Percentiles rank a stretch among this genome's conserved stretches.
Evolutionary conservation across 1,140 invertebrate species (phyloP).

Genomic region (Potamilus streckersoni): DNA sequence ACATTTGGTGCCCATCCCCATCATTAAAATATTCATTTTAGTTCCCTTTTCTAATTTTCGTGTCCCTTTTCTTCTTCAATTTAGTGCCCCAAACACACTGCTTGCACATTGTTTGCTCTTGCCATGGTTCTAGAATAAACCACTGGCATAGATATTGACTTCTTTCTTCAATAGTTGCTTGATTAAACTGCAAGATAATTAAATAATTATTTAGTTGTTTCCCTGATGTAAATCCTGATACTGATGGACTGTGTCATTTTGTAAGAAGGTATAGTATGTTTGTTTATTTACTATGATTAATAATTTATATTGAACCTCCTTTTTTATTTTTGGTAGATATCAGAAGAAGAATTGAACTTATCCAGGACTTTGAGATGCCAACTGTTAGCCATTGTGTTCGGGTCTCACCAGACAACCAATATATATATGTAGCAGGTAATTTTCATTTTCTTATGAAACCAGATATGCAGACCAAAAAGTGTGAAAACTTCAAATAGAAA

Average conservation of each 20-base stretch:
- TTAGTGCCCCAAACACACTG: no score
- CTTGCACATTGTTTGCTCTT: no score
- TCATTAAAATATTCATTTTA: no score
- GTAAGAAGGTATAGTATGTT: neutral
- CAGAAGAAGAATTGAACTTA: slow-evolving; percentile 90
- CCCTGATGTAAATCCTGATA: neutral
- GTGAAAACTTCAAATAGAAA: no score
- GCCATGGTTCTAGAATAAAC: no score
- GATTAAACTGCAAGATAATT: neutral
- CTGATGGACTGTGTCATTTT: neutral
- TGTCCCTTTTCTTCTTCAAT: no score
- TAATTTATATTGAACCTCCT: neutral
- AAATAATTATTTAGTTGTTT: neutral
- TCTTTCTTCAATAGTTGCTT: no score
- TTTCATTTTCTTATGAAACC: neutral
- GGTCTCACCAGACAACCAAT: slow-evolving; percentile 92
- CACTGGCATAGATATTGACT: no score
- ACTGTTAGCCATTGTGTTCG: slow-evolving; percentile 87
- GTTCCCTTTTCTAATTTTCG: no score
- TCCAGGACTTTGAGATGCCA: slow-evolving; percentile 99
- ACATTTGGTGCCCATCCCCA: no score
- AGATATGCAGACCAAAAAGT: no score
- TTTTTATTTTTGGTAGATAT: slow-evolving; percentile 73
- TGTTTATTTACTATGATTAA: neutral
- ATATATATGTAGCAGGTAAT: slow-evolving; percentile 84